Evolutionary conservation across 2,113 vertebrate genomes (phyloP).

Genomic region (Procapra przewalskii): DNA sequence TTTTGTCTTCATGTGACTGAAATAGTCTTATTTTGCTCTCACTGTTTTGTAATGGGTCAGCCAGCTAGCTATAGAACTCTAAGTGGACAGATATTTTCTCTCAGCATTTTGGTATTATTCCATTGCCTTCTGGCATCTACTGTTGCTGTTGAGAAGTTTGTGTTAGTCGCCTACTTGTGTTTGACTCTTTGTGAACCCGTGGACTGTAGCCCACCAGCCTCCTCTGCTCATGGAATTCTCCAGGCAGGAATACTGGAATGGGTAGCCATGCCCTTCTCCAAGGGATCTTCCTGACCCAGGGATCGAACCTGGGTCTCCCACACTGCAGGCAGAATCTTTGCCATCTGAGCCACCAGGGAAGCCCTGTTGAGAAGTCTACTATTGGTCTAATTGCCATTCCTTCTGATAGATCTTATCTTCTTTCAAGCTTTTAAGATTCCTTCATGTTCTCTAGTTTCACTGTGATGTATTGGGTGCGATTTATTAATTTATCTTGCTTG

Average conservation of each 20-base stretch:
- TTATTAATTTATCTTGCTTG: not conserved
- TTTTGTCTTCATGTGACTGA: not conserved
- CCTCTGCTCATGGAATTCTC: not conserved
- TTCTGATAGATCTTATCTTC: not conserved
- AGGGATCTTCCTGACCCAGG: not conserved
- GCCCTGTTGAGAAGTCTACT: not conserved
- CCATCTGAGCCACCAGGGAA: not conserved
- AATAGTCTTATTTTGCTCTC: not conserved
- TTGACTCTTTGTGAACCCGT: not conserved
- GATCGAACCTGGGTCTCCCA: not conserved
- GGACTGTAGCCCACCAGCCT: not conserved
- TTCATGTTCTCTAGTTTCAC: not conserved
- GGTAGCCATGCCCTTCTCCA: not conserved
- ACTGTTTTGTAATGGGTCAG: not conserved
- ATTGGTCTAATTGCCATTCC: not conserved
- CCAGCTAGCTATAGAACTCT: not conserved
- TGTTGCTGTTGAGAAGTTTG: not conserved
- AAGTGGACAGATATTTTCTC: not conserved
- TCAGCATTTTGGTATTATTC: not conserved
- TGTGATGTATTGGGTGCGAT: not conserved
- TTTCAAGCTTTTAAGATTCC: not conserved
- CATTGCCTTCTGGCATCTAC: accelerated
- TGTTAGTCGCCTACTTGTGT: not conserved
- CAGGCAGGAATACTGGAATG: not conserved
- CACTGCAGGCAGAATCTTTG: not conserved